Evolutionary conservation across 2,888 invertebrate species (phyloP), one percentile per base, ranked within the genome.

Genomic region (Pammene fasciana): DNA sequence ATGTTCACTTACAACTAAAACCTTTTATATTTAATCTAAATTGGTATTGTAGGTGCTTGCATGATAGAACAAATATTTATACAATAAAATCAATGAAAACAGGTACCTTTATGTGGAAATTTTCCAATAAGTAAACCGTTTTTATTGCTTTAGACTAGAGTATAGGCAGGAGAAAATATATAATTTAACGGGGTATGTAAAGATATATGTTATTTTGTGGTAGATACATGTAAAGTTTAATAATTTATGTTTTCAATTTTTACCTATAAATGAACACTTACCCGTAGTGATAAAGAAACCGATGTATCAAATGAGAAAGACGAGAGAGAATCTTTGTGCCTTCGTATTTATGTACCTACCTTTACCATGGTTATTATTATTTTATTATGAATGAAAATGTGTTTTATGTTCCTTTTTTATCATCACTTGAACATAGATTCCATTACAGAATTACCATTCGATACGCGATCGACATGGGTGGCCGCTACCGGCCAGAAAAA

Each of bases 381-480:
- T 54, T 34, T 34, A 54, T 64, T 36, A 64, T 52, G 10, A 18
- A 7, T 26, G 10, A 26, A 48, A 38, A 54, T 11, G 4, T 4
- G 13, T 13, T 8, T 36, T 18, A 48, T 52, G 7, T 8, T 34
- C 26, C 26, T 54, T 43, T 57, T 57, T 52, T 50, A 43, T 64
- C 45, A 14, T 57, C 48, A 52, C 57, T 59, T 65, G 57, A 48
- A 64, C 52, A 65, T 57, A 52, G 57, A 52, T 36, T 68, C 57
- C 64, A 68, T 68, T 68, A 68, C 52, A 64, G 14, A 59, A 65
- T 65, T 50, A 68, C 64, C 64, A 65, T 65, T 59, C 64, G 50
- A 68, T 68, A 64, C n/a, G 18, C 66, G 59, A 67, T 67, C 64
- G 52, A 64, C 68, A 68, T 70, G 70, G 70, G 70, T 70, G 70